phyloP scores from a whole-genome alignment of 2,113 vertebrate genomes.

The Microtus pennsylvanicus region DNA sequence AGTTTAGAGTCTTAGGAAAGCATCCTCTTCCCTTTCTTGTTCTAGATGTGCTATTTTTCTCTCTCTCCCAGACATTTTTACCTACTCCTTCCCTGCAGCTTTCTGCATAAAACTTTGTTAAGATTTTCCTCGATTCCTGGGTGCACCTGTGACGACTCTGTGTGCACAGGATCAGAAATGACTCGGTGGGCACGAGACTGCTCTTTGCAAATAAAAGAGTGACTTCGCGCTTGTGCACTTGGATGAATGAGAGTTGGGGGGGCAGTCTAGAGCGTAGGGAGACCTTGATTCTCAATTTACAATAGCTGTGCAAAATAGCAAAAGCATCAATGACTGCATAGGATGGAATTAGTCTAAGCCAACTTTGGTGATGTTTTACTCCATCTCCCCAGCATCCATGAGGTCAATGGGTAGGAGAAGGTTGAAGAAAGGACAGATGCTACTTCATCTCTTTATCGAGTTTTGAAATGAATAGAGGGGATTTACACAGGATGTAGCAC shows the following conservation, averaged over 20 bases:
- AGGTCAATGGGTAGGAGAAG: background rate
- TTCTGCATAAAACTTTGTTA: slow-evolving; percentile 1
- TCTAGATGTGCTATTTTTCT: slow-evolving; percentile 9
- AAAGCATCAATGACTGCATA: background rate
- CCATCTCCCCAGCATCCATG: background rate
- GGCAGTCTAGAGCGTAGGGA: background rate
- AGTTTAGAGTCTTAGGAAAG: background rate
- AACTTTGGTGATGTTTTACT: background rate
- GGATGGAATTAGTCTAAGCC: background rate
- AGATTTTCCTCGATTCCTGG: slow-evolving; percentile 31
- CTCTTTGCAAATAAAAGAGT: slow-evolving; percentile 47
- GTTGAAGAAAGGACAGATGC: background rate
- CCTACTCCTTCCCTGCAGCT: slow-evolving; percentile 15
- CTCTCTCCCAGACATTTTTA: background rate
- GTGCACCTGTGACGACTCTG: slow-evolving; percentile 10
- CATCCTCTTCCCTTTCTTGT: background rate
- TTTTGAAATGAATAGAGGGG: background rate
- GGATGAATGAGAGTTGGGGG: background rate
- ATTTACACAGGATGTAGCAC: background rate
- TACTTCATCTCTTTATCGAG: background rate
- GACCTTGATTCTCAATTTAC: background rate
- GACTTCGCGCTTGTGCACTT: background rate
- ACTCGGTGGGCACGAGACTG: background rate
- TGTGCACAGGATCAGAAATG: slow-evolving; percentile 23
- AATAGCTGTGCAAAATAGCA: background rate